Base-by-base conservation (phyloP, 2,888 invertebrate genomes). In the Limulus polyphemus region DNA sequence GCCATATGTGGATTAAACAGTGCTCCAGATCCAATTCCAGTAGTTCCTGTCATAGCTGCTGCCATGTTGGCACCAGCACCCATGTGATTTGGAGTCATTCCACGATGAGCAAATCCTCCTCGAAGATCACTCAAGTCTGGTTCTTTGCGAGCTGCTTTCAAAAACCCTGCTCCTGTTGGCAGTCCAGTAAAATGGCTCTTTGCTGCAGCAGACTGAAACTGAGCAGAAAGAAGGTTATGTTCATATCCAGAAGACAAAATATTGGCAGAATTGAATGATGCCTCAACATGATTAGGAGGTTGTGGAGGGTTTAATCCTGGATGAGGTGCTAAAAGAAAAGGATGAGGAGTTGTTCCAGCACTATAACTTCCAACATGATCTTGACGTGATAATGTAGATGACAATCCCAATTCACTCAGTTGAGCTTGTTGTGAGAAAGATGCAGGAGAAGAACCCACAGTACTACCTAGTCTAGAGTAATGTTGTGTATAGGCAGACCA, bases 401-500 rank as follows among this genome's bases (percentile, higher is more conserved):
- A 64, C 16, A 68, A 57, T 62, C 69, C 69, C 57, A 70, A 60
- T 57, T 68, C 66, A 48, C 65, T 62, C 46, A 59, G 58, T 32
- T 32, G 32, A 32, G 32, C 32, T 32, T 32, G 32, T 50, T 67
- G 68, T 11, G 65, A 46, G 10, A 67, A 57, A 59, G 67, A 55
- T 14, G 60, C 61, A 47, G 65, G 61, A 32, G 68, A 60, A 55
- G 67, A 63, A 62, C 65, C 67, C 48, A 65, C 67, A 14, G 65
- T 59, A 52, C 69, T 65, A 49, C 67, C 67, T 56, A 69, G 63
- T 13, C 69, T 63, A 11, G 69, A 67, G 58, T 68, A 68, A 58
- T 70, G 70, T 58, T 69, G 70, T 59, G 66, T 64, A 63, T 70
- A 70, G 32, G 69, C 66, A 58, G 70, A 67, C 70, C 70, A 70